Evolutionary conservation across 2,888 invertebrate species (phyloP).

Genomic region (Nomada goodeniana): DNA sequence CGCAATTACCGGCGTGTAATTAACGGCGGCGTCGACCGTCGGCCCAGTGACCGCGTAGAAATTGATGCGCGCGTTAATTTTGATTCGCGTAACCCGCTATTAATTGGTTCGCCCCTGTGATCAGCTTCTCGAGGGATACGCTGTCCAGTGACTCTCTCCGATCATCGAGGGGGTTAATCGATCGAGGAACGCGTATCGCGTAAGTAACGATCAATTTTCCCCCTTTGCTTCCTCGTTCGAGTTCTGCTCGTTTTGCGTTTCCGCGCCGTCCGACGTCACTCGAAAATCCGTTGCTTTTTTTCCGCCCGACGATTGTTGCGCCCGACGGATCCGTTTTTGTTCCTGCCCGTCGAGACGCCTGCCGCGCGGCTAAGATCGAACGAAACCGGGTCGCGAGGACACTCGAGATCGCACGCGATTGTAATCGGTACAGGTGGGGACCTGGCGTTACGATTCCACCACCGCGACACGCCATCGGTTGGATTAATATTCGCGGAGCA

Average conservation of each 20-base stretch:
- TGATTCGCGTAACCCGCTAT: slow-evolving; percentile 48
- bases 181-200: slow-evolving; percentile 9
- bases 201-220: slow-evolving; percentile 43
- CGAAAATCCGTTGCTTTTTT: background rate
- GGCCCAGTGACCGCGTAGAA: slow-evolving; percentile 8
- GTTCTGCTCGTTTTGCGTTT: background rate
- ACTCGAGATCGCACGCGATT: slow-evolving; percentile 16
- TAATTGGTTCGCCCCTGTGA: slow-evolving; percentile 45
- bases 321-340: background rate
- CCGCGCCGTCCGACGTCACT: background rate
- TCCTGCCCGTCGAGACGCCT: background rate
- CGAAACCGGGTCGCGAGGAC: background rate
- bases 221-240: slow-evolving; percentile 1
- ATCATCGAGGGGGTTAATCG: slow-evolving; percentile 6
- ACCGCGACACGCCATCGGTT: background rate
- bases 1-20: slow-evolving; percentile 61
- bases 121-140: slow-evolving; percentile 28
- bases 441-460: too few relatives aligned
- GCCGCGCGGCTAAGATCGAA: slow-evolving; percentile 18
- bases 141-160: background rate
- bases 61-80: slow-evolving; percentile 46
- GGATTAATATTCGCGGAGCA: background rate
- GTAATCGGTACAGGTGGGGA: background rate
- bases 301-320: slow-evolving; percentile 10
- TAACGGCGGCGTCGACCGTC: slow-evolving; percentile 37